Base-by-base conservation (phyloP, 1,140 invertebrate genomes). In the Drosophila tani region DNA sequence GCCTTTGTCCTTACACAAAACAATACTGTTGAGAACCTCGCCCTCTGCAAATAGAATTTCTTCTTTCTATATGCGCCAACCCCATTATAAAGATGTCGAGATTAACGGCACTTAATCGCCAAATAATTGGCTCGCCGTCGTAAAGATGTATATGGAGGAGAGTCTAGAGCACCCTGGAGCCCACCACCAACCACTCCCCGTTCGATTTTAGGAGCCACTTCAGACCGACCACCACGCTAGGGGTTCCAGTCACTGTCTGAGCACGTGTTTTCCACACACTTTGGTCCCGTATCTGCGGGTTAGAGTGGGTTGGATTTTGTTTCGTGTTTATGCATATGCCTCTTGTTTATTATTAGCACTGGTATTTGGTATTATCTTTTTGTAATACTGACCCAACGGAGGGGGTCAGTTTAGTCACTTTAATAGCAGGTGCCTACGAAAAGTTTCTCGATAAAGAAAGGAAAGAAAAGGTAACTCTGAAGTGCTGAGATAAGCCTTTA, bases 71-170 rank as follows among this genome's bases (percentile, higher is more conserved):
- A 67, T 70, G 29, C 55, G 40, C 19, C 35, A 24, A n/a, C n/a
- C 59, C 68, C 41, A 49, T 40, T 59, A 82, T 82, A 87, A 86
- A 86, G 79, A 86, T 79, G 65, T 86, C 81, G 65, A 82, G 82
- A 86, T 87, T 76, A 82, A 59, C 21, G 29, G 41, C 7, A n/a
- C 40, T 58, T 82, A 86, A 87, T 87, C 79, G 83, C 43, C 63
- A 49, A 75, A 70, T 86, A 82, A 85, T 85, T 70, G 64, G 27
- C 45, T 45, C 47, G 21, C n/a, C 62, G 55, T 83, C 50, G 71
- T 79, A 70, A 82, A 83, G 41, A 51, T 21, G 58, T 60, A 53
- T 19, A 51, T n/a, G 27, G 17, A 38, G 51, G 6, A 64, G 24
- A 58, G 7, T 62, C 56, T 58, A 27, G 27, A 27, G 38, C n/a